Evolutionary conservation across 2,113 vertebrate genomes (phyloP), one percentile per base, ranked within the genome.

Genomic region (Aramus guarauna): DNA sequence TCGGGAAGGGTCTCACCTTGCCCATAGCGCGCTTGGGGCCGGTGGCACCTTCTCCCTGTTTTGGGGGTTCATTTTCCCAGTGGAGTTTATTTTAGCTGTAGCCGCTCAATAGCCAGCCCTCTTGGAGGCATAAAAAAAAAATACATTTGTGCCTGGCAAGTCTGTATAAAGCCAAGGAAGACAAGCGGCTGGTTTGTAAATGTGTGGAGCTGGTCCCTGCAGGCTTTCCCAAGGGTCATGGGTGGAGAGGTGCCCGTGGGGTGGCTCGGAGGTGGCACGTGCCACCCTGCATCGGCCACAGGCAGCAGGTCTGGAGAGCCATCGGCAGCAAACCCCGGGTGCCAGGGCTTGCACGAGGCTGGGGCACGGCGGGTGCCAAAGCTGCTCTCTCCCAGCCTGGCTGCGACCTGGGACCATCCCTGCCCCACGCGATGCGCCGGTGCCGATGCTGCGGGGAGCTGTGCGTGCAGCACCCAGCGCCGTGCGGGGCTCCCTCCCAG

Each of bases 161-260:
- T 90, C 63, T 88, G 84, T 95, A 84, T 64, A 71, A 93, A 91
- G 59, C 62, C 85, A 29, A 62, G 37, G 72, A 92, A 79, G 96
- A 43, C 80, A 48, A 96, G 76, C 8, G 3, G 41, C 80, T 43
- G 87, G 87, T 94, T 96, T 80, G 91, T 93, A 80, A 53, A 36
- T 3, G 23, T 18, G 34, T 9, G 50, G 59, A 66, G 72, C 67
- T 62, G 73, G 16, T 53, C 68, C 43, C 64, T 8, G 8, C 1
- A 3, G 29, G 30, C 23, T 23, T 27, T 52, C 43, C 19, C 2
- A 7, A 16, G 59, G 41, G 47, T 11, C 1, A 0, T 1, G 39
- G 62, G 48, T 19, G 53, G 5, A 13, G 60, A 41, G 39, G 48
- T 48, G 21, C 62, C 62, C 3, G 9, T 3, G 39, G 36, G 87